These are phyloP conservation scores for Drosophila kanekoi DNA, from an alignment of 2,888 invertebrate genomes.

Conservation along the genomic window DNA sequence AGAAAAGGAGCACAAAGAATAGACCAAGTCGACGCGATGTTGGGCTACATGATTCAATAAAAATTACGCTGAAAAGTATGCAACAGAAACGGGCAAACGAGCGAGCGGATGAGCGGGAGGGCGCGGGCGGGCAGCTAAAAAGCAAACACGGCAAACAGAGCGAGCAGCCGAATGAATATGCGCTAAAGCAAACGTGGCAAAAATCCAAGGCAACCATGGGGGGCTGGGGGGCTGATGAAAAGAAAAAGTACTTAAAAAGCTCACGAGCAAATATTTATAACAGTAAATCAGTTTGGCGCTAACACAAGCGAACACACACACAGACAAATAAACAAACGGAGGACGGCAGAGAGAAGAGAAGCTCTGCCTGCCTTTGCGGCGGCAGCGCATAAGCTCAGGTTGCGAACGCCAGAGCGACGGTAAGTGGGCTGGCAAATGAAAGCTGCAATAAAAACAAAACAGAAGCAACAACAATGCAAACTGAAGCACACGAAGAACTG, in stretches of 20 bases:
- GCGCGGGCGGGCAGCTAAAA: conserved; percentile 28
- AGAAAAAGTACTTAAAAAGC: conserved; percentile 79
- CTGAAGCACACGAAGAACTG: conserved; percentile 23
- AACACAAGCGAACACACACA: conserved; percentile 44
- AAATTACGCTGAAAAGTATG: conserved; percentile 77
- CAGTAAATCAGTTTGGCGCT: conserved; percentile 80
- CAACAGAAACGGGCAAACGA: conserved; percentile 51
- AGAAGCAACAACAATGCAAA: conserved; percentile 39
- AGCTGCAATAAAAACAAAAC: conserved; percentile 51
- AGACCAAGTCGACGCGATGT: conserved; percentile 36
- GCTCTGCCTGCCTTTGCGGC: conserved; percentile 20
- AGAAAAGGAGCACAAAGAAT: conserved; percentile 27
- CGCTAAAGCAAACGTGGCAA: conserved; percentile 64
- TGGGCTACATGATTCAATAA: conserved; percentile 77
- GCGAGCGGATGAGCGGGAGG: too few species aligned
- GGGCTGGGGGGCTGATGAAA: conserved; percentile 44
- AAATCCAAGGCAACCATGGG: conserved; percentile 43
- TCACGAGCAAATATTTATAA: conserved; percentile 80
- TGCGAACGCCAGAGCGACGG: conserved; percentile 6
- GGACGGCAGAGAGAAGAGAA: conserved; percentile 9
- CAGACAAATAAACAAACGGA: conserved; percentile 11
- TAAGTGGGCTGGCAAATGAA: conserved; percentile 30
- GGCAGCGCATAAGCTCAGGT: conserved; percentile 24
- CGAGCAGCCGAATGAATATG: conserved; percentile 45
- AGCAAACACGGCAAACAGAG: conserved; percentile 47